These are phyloP conservation scores for Mus caroli DNA, from an alignment of 2,797 vertebrate genomes.

Conservation along the genomic window DNA sequence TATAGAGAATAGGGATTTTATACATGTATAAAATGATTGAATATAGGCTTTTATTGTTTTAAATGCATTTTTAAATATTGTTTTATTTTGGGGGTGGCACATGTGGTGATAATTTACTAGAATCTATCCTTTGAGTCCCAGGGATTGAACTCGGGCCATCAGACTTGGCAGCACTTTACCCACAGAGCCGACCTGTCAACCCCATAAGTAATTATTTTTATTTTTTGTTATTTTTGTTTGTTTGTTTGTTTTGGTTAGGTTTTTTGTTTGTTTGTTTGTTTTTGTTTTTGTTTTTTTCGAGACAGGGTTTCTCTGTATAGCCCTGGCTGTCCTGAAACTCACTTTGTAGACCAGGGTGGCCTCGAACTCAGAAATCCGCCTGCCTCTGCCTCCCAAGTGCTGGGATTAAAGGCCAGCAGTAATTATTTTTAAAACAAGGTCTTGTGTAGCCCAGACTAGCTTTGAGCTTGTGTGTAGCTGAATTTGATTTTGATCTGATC, in stretches of 20 bases:
- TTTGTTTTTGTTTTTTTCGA: too few species aligned
- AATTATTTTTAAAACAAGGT: background rate
- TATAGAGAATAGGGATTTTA: background rate
- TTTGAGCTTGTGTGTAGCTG: background rate
- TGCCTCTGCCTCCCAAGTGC: too few species aligned
- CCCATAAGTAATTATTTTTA: background rate
- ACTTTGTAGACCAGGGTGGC: too few species aligned
- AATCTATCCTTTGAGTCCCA: background rate
- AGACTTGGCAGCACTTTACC: background rate
- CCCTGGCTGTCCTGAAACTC: too few species aligned
- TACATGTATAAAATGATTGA: background rate
- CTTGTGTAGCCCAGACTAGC: background rate
- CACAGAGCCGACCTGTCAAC: background rate
- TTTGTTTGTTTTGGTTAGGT: too few species aligned
- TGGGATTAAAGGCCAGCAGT: background rate
- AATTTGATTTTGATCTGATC: background rate
- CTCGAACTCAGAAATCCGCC: too few species aligned
- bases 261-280: too few species aligned
- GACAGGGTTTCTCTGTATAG: too few species aligned
- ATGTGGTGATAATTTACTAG: background rate
- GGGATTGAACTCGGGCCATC: background rate
- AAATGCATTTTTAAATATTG: background rate
- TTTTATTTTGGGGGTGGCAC: background rate
- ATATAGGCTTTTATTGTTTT: background rate
- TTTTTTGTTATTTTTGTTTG: too few species aligned